Evolutionary conservation across 1,140 invertebrate genomes (phyloP).

Genomic region (Belonocnema kinseyi): DNA sequence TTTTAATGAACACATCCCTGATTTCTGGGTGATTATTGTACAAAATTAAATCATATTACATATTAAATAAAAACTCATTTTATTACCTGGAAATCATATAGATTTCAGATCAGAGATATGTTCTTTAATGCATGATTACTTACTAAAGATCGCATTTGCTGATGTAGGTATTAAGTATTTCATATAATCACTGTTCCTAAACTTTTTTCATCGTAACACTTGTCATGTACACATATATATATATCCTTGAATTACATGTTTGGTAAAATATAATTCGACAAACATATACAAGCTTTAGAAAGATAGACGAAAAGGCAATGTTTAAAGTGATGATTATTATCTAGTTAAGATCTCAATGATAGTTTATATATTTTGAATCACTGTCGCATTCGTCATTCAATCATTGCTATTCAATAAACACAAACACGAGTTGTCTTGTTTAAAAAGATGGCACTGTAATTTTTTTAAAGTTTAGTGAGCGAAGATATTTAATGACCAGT

Average conservation of each 20-base stretch:
- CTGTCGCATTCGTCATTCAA: neutral
- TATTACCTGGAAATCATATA: no score
- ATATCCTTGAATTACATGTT: neutral
- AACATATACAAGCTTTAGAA: slow-evolving; percentile 74
- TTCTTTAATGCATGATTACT: slow-evolving; percentile 8
- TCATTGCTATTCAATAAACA: neutral
- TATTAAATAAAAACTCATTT: no score
- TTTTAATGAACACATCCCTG: neutral
- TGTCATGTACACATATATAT: slow-evolving; percentile 30
- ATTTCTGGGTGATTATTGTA: neutral
- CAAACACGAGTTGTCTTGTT: neutral
- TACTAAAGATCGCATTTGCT: neutral
- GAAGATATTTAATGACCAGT: no score
- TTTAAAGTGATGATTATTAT: neutral
- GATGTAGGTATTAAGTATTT: neutral
- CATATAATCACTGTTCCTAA: neutral
- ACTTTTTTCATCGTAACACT: neutral
- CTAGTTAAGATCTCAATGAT: neutral
- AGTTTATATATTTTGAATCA: neutral
- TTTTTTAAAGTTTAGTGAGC: no score
- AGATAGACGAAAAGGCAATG: neutral
- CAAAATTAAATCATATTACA: no score
- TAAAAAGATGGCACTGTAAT: no score
- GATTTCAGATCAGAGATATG: neutral
- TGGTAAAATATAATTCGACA: slow-evolving; percentile 47